Base-by-base conservation (phyloP, 2,888 invertebrate genomes). In the Lycophotia porphyrea region DNA sequence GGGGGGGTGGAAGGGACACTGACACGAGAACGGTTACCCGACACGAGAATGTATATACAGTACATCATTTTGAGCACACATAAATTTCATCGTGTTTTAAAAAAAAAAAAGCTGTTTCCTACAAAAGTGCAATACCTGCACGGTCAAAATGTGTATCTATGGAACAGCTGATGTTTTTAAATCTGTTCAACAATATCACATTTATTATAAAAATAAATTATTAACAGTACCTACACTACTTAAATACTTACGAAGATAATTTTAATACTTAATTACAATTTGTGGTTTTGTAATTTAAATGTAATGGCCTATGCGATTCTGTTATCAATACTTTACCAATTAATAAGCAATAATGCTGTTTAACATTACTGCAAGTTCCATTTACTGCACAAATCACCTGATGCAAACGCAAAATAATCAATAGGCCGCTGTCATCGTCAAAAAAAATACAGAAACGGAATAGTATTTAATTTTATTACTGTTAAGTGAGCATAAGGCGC, bases 181-280 rank as follows among this genome's bases (percentile, higher is more conserved):
- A n/a, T n/a, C n/a, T n/a, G 13, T 24, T 49, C 2, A 76, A 49
- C 15, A 82, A 47, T 78, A 82, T 78, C 78, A 78, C 78, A 82
- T 60, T 82, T 55, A 82, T 34, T 78, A 55, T 61, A 52, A 44
- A 65, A 60, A 39, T 3, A 36, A 64, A 60, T 42, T 65, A 36
- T 42, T 36, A 64, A 73, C 44, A 15, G 34, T 34, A 60, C 24
- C 34, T 60, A 34, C 24, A 27, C 21, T 31, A 68, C 44, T 36
- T 67, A 49, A 24, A 27, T 42, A 80, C 18, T 69, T 52, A 24
- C 9, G n/a, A 74, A 39, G 52, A 61, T 81, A 63, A 5, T 42
- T 49, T 52, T 74, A 34, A 49, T 82, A 63, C 63, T n/a, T 63
- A 60, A 64, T 60, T 36, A 49, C n/a, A 65, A 65, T 49, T n/a